Conservation (phyloP, 1,140 invertebrate genomes). For the Neodiprion pinetum region DNA sequence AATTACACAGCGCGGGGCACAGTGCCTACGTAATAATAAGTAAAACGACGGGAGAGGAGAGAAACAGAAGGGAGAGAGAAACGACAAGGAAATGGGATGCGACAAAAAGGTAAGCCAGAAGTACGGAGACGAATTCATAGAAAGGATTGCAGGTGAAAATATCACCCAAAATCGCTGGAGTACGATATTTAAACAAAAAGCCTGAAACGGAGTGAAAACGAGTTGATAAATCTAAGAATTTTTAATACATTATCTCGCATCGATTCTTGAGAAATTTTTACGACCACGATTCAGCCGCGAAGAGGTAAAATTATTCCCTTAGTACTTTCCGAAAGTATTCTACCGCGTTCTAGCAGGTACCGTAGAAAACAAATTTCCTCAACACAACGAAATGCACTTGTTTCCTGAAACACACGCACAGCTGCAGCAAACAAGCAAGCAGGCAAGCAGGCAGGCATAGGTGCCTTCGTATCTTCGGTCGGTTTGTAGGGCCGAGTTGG, state of each 20-base stretch:
- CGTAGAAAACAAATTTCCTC: too few relatives aligned
- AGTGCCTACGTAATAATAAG: not conserved
- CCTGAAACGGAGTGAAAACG: not conserved
- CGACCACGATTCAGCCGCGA: not conserved
- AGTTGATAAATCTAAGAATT: not conserved
- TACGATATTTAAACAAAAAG: too few relatives aligned
- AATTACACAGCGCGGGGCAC: constrained; percentile 55
- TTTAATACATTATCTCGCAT: not conserved
- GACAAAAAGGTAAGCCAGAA: not conserved
- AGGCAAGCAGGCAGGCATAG: not conserved
- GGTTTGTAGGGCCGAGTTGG: not conserved
- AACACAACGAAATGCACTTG: not conserved
- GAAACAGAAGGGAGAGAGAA: too few relatives aligned
- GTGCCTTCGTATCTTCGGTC: not conserved
- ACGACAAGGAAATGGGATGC: too few relatives aligned
- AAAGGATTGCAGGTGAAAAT: not conserved
- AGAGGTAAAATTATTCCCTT: not conserved
- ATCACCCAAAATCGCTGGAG: too few relatives aligned
- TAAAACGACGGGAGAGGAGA: not conserved
- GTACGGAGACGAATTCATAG: not conserved
- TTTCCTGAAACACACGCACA: not conserved
- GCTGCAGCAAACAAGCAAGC: not conserved
- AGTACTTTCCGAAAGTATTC: not conserved
- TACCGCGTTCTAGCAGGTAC: too few relatives aligned
- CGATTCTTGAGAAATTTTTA: not conserved